A percentile compares a stretch with the other conserved stretches of the same genome.
Evolutionary conservation across 2,797 vertebrate genomes (phyloP).

Genomic region (Kryptolebias ocellatus): DNA sequence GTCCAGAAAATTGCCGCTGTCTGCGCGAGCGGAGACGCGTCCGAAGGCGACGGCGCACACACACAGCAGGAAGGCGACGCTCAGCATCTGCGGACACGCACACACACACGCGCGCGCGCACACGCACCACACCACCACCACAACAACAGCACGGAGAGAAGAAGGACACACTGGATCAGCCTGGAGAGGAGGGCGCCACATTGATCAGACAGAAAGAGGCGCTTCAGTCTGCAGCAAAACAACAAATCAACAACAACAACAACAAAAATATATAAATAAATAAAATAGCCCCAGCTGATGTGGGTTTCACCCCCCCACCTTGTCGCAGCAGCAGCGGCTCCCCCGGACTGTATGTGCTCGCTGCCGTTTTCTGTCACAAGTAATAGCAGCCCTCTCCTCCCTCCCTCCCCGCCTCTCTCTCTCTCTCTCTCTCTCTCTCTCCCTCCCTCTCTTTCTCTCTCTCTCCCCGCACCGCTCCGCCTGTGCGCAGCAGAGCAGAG

Average conservation of each 20-base stretch:
- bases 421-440: conserved; percentile 44
- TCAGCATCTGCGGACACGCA: conserved; percentile 81
- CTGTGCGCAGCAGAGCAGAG: conserved; percentile 60
- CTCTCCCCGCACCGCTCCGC: conserved; percentile 41
- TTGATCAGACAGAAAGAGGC: conserved; percentile 1
- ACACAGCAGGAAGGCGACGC: conserved; percentile 84
- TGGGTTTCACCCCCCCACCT: conserved; percentile 58
- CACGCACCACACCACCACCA: no score
- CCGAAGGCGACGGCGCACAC: conserved; percentile 86
- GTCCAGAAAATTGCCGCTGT: conserved; percentile 95
- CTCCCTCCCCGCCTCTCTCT: conserved; percentile 2
- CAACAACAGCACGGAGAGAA: conserved; percentile 62
- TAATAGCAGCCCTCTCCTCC: conserved; percentile 61
- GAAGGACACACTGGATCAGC: conserved; percentile 54
- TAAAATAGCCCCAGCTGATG: no score
- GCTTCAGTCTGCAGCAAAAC: conserved; percentile 3
- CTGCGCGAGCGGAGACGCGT: conserved; percentile 85
- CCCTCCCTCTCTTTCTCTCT: conserved; percentile 31
- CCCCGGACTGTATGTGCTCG: conserved; percentile 64
- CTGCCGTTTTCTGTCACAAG: conserved; percentile 71
- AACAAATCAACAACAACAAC: neutral
- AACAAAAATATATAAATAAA: neutral
- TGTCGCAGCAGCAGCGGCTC: conserved; percentile 77
- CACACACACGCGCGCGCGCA: no score
- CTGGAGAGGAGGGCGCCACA: conserved; percentile 31